A percentile compares a stretch with the other conserved stretches of the same genome.
These are phyloP conservation scores for Calonectris borealis DNA, from an alignment of 2,113 vertebrate genomes.

Conservation along the genomic window DNA sequence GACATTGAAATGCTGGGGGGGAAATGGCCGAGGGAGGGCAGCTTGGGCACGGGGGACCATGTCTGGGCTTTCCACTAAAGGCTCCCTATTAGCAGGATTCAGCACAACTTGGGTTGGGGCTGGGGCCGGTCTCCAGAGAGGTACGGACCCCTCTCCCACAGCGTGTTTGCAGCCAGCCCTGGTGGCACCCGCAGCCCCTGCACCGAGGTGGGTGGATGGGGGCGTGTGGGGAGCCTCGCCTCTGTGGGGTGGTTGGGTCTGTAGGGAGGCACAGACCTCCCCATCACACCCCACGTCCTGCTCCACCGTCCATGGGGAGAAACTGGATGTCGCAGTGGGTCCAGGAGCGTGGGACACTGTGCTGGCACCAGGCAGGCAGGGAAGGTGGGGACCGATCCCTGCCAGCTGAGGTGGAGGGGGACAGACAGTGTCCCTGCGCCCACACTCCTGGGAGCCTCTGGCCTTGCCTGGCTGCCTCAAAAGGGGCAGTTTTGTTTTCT, in stretches of 20 bases:
- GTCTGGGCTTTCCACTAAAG: neutral
- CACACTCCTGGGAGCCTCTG: neutral
- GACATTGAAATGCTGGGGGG: neutral
- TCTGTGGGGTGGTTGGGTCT: neutral
- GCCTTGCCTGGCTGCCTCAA: neutral
- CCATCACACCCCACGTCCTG: neutral
- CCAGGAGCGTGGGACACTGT: neutral
- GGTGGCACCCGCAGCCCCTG: neutral
- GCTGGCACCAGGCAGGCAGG: neutral
- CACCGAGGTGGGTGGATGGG: rapidly evolving
- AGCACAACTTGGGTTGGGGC: neutral
- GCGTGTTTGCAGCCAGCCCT: neutral
- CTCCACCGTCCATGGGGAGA: neutral
- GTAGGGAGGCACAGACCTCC: neutral
- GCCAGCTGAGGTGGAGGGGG: neutral
- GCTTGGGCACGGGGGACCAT: rapidly evolving
- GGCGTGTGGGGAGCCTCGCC: rapidly evolving
- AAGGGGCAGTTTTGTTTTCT: neutral
- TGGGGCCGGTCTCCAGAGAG: neutral
- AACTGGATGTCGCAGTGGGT: neutral
- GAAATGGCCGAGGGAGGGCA: neutral
- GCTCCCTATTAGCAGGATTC: neutral
- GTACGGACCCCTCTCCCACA: neutral
- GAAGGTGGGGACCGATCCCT: neutral
- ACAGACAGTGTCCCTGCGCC: rapidly evolving